Percentiles rank a stretch among this genome's conserved stretches.
These are phyloP conservation scores for Prionace glauca DNA, from an alignment of 2,797 vertebrate genomes.

Conservation along the genomic window DNA sequence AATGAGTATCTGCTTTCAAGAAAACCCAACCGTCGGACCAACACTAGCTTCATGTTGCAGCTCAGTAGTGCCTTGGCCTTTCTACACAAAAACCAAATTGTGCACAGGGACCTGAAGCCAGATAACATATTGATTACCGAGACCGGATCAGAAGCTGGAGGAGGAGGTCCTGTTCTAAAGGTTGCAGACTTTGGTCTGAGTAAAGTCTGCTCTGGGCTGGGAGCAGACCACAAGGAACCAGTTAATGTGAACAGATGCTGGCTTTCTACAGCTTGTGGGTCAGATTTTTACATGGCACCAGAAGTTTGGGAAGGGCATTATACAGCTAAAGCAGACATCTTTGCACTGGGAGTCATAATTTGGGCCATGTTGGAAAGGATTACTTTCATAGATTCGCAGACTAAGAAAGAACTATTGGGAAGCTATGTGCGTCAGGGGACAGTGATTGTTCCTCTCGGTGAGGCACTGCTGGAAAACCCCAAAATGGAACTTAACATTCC, in stretches of 20 bases:
- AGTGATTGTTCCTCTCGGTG: conserved; percentile 84
- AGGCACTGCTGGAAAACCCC: conserved; percentile 89
- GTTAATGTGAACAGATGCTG: conserved; percentile 90
- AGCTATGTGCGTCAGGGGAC: conserved; percentile 84
- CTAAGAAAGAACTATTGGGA: conserved; percentile 87
- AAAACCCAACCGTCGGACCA: conserved; percentile 87
- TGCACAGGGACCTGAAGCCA: conserved; percentile 92
- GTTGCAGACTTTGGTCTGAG: conserved; percentile 93
- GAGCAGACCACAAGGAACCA: conserved; percentile 80
- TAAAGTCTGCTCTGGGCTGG: conserved; percentile 86
- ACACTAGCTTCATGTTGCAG: conserved; percentile 97
- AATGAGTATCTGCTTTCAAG: conserved; percentile 88
- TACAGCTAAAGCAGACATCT: conserved; percentile 94
- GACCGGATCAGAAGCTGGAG: conserved; percentile 63
- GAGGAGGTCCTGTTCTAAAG: conserved; percentile 84
- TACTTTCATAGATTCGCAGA: conserved; percentile 86
- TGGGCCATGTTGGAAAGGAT: conserved; percentile 97
- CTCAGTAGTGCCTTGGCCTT: conserved; percentile 92
- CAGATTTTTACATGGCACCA: conserved; percentile 95
- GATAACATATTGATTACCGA: conserved; percentile 93
- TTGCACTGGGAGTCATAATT: conserved; percentile 89
- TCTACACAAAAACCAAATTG: conserved; percentile 93
- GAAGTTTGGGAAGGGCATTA: conserved; percentile 97
- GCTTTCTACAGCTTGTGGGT: conserved; percentile 88
- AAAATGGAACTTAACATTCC: conserved; percentile 94